Conservation (phyloP, 2,113 vertebrate genomes). For the Pan paniscus region DNA sequence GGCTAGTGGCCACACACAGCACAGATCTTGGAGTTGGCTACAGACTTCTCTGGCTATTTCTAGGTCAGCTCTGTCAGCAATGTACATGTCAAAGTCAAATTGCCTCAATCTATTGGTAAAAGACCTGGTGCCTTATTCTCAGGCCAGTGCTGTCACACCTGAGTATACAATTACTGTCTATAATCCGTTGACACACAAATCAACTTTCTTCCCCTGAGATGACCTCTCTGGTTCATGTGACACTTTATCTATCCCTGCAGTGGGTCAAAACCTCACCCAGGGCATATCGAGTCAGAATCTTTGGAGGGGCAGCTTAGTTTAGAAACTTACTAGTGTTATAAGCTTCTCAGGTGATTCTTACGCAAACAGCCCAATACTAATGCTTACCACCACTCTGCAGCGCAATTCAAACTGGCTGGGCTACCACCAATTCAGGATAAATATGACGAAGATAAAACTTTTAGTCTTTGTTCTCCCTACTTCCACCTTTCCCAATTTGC, state of each 20-base stretch:
- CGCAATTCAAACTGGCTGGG: background rate
- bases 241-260: background rate
- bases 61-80: background rate
- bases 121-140: background rate
- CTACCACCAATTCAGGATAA: background rate
- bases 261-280: background rate
- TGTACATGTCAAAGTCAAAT: accelerated
- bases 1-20: background rate
- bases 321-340: background rate
- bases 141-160: background rate
- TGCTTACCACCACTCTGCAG: background rate
- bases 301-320: background rate
- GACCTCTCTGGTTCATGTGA: background rate
- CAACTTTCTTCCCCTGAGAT: background rate
- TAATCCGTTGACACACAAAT: background rate
- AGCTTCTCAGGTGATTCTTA: background rate
- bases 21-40: background rate
- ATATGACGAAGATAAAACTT: background rate
- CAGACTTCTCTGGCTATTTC: background rate
- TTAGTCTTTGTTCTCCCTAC: background rate
- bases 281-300: background rate
- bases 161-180: background rate
- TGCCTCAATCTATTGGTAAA: background rate
- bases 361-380: background rate
- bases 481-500: background rate